Base-by-base conservation (phyloP, 2,888 invertebrate genomes). In the Drosophila nigricruria region DNA sequence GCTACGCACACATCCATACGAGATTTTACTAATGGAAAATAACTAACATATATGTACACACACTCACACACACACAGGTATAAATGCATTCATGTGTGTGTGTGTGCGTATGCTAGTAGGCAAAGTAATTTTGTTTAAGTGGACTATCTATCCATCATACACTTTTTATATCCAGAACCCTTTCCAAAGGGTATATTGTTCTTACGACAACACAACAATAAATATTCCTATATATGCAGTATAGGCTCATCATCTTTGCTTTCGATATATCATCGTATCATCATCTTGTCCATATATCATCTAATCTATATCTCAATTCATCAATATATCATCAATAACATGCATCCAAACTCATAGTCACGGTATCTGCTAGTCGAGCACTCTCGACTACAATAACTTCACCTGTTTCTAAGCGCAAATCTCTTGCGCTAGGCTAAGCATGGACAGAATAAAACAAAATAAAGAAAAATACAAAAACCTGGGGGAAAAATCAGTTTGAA, bases 101-200 rank as follows among this genome's bases (percentile, higher is more conserved):
- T 20, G 23, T 25, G 36, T 36, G 16, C 23, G 18, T 40, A 30
- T 54, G 8, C 25, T 30, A 14, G 36, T 50, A 25, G 20, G 36
- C 45, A 53, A 60, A 64, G 57, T 73, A 61, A 64, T 64, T 65
- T 45, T 9, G 42, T 40, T 53, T 61, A 61, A 69, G 64, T 74
- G 57, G 42, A 36, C 27, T 49, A 69, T 73, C 27, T 49, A 64
- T 74, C 57, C 30, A 58, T 69, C 57, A 60, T 61, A 9, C 38
- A 34, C 2, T 25, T 38, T 27, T 25, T n/a, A 20, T 53, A 20
- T 14, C 9, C 34, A 23, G 23, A 34, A n/a, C 16, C 1, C 34
- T n/a, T 23, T 16, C 16, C 0, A 18, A 1, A 12, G 49, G 12
- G 18, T 30, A 49, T 18, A 49, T 27, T n/a, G 18, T 18, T 20